A percentile compares a stretch with the other conserved stretches of the same genome.
Conservation (phyloP, 2,888 invertebrate genomes). For the Bedellia somnulentella region DNA sequence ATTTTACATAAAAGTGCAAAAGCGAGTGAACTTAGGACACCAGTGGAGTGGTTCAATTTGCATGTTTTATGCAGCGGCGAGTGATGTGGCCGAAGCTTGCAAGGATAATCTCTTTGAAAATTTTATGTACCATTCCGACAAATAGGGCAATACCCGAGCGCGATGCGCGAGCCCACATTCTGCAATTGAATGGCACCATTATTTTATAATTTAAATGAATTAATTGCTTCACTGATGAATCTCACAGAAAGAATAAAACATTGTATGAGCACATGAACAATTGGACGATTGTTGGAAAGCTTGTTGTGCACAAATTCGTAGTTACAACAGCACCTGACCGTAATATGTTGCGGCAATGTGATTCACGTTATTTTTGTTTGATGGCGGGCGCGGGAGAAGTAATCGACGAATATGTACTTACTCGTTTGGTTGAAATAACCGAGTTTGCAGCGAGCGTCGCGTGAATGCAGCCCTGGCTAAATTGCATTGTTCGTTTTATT, state of each 20-base stretch:
- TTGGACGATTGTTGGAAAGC: too few species aligned
- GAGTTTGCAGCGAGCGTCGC: slow-evolving; percentile 37
- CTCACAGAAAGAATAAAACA: too few species aligned
- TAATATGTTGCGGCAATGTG: slow-evolving; percentile 17
- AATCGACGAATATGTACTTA: slow-evolving; percentile 22
- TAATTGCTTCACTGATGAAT: too few species aligned
- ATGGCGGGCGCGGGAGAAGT: slow-evolving; percentile 18
- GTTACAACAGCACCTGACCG: slow-evolving; percentile 15
- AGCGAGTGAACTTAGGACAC: slow-evolving; percentile 46
- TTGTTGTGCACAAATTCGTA: slow-evolving; percentile 12
- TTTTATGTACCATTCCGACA: slow-evolving; percentile 51
- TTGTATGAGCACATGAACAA: too few species aligned
- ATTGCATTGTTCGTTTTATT: slow-evolving; percentile 57
- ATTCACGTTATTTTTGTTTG: slow-evolving; percentile 20
- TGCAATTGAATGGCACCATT: too few species aligned
- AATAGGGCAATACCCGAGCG: too few species aligned
- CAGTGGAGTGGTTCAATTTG: slow-evolving; percentile 55
- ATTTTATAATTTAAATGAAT: too few species aligned
- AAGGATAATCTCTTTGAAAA: slow-evolving; percentile 37
- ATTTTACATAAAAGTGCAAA: slow-evolving; percentile 55
- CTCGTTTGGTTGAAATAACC: slow-evolving; percentile 18
- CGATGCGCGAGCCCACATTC: too few species aligned
- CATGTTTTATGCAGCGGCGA: slow-evolving; percentile 53
- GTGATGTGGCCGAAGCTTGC: slow-evolving; percentile 25
- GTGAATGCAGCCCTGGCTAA: slow-evolving; percentile 47